Conservation (phyloP, 2,888 invertebrate species). For the Pollenia angustigena region DNA sequence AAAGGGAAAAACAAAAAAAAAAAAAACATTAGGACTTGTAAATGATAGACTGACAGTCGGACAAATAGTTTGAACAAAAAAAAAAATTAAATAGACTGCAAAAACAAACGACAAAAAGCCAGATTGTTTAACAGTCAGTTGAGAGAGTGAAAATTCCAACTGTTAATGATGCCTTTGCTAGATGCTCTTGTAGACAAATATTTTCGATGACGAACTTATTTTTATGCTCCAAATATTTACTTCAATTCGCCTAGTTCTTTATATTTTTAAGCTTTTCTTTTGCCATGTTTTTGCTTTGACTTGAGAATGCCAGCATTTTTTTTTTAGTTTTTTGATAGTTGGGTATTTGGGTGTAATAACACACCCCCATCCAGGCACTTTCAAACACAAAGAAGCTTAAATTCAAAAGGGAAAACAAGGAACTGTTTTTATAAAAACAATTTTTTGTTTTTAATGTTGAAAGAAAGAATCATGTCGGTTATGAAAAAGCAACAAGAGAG, state of each 20-base stretch:
- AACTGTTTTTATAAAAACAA: background rate
- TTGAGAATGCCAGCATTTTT: constrained; percentile 30
- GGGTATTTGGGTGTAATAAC: too few relatives aligned
- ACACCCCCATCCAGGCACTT: background rate
- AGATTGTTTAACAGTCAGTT: background rate
- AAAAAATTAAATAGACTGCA: background rate
- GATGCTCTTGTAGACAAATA: background rate
- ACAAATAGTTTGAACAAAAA: constrained; percentile 29
- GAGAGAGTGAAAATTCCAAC: constrained; percentile 23
- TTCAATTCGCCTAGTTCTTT: constrained; percentile 34
- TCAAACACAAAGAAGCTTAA: background rate
- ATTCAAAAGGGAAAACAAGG: background rate
- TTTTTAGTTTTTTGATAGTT: too few relatives aligned
- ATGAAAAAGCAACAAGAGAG: background rate
- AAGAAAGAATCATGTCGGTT: constrained; percentile 17
- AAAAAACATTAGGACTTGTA: background rate
- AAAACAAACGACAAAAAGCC: constrained; percentile 13
- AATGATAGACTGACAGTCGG: constrained; percentile 50
- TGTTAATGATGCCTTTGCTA: constrained; percentile 51
- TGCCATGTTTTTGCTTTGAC: background rate
- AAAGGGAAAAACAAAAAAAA: background rate
- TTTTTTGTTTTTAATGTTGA: background rate
- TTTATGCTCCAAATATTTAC: constrained; percentile 67
- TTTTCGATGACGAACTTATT: constrained; percentile 42
- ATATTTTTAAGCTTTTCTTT: constrained; percentile 10